Percentiles rank a stretch among this genome's conserved stretches.
phyloP scores from a whole-genome alignment of 2,888 invertebrate genomes.

The Charanyca ferruginea region DNA sequence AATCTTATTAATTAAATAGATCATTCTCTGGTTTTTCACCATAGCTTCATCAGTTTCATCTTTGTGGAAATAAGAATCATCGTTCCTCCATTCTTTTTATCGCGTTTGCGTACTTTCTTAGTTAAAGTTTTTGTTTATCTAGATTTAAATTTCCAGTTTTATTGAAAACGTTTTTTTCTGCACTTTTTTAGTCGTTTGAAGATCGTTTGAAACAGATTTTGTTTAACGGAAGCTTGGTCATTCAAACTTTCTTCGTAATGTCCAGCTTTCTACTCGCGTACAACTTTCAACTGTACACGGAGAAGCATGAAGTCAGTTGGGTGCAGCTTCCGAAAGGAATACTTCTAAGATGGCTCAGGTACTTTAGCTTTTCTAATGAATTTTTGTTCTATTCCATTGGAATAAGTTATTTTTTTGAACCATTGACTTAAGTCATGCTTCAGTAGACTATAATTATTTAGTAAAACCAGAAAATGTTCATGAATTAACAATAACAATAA shows the following conservation, averaged over 20 bases:
- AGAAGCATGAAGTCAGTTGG: slow-evolving; percentile 75
- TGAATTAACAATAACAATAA: no score
- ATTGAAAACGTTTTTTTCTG: no score
- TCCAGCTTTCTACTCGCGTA: slow-evolving; percentile 84
- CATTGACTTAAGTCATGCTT: no score
- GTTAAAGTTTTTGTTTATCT: no score
- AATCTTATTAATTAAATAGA: neutral
- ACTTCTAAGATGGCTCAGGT: slow-evolving; percentile 84
- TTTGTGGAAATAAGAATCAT: neutral
- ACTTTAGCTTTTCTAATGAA: no score
- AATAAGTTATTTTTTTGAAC: no score
- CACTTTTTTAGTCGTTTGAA: slow-evolving; percentile 78
- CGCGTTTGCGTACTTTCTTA: no score
- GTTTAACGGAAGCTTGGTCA: slow-evolving; percentile 83
- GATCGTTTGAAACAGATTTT: slow-evolving; percentile 82
- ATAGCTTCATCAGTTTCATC: neutral
- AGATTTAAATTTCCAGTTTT: no score
- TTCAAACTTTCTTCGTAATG: slow-evolving; percentile 85
- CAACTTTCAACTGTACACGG: slow-evolving; percentile 79
- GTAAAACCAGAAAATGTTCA: no score
- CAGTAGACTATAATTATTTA: no score
- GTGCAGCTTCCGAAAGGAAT: slow-evolving; percentile 79
- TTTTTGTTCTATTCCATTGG: no score
- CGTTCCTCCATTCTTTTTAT: no score
- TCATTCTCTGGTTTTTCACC: neutral